phyloP scores from a whole-genome alignment of 53 echinoderm and acorn worm genomes.

The Apostichopus leukothele region DNA sequence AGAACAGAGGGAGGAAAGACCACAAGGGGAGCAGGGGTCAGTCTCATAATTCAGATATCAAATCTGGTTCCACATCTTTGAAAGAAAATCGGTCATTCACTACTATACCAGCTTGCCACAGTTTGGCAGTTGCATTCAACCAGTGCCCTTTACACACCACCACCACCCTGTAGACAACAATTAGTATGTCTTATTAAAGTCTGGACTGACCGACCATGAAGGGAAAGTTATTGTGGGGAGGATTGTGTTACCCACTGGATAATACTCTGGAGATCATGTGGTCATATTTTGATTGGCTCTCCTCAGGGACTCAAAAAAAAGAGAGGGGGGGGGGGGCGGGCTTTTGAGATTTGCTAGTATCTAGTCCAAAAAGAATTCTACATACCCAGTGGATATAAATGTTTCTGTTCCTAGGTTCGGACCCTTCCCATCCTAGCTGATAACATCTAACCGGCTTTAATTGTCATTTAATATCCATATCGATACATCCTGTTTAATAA shows the following conservation, averaged over 20 bases:
- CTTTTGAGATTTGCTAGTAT: too few relatives aligned
- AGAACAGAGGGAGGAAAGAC: neutral
- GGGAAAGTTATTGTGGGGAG: neutral
- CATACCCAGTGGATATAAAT: too few relatives aligned
- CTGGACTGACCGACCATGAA: neutral
- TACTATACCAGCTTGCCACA: neutral
- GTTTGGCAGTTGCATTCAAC: neutral
- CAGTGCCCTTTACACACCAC: neutral
- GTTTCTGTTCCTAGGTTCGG: too few relatives aligned
- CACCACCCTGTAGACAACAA: neutral
- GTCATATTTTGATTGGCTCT: neutral
- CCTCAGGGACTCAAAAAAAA: neutral
- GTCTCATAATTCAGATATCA: neutral
- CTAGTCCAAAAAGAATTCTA: too few relatives aligned
- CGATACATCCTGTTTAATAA: too few relatives aligned
- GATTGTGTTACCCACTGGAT: neutral
- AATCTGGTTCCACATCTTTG: neutral
- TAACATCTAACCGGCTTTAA: too few relatives aligned
- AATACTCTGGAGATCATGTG: neutral
- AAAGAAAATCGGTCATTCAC: neutral
- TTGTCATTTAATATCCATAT: too few relatives aligned
- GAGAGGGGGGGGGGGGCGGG: neutral
- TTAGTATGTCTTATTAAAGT: neutral
- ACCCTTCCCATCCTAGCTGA: too few relatives aligned
- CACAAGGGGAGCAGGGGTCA: slow-evolving; percentile 10